Percentiles rank a stretch among this genome's conserved stretches.
Evolutionary conservation across 2,113 vertebrate genomes (phyloP).

Genomic region (Poeciliopsis turrubarensis): DNA sequence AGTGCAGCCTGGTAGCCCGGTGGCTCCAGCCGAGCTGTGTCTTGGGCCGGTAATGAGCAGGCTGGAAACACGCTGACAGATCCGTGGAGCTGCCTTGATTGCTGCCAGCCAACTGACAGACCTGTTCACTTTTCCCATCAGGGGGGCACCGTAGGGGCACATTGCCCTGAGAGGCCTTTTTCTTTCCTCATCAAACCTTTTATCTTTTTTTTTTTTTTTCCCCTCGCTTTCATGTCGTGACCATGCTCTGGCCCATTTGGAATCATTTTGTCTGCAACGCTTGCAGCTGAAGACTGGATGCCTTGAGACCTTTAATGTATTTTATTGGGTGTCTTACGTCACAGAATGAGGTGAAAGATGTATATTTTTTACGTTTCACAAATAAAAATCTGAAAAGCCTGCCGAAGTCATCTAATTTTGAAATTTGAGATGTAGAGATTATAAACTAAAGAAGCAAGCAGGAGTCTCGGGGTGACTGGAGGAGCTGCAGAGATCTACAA

Average conservation of each 20-base stretch:
- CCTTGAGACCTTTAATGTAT: background rate
- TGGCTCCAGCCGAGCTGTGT: slow-evolving; percentile 14
- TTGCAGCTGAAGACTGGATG: background rate
- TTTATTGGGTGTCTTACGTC: background rate
- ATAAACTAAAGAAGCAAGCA: too few species aligned
- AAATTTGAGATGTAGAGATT: background rate
- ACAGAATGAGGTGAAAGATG: background rate
- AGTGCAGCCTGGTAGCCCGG: slow-evolving; percentile 18
- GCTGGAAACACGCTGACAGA: slow-evolving; percentile 52
- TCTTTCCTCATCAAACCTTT: slow-evolving; percentile 9
- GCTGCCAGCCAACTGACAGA: slow-evolving; percentile 48
- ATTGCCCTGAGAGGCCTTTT: slow-evolving; percentile 7
- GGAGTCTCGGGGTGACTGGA: too few species aligned
- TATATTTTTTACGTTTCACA: background rate
- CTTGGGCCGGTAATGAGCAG: slow-evolving; percentile 55
- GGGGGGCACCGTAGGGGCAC: slow-evolving; percentile 6
- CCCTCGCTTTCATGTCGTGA: slow-evolving; percentile 17
- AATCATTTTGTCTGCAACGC: background rate
- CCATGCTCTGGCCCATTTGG: background rate
- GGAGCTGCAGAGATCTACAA: too few species aligned
- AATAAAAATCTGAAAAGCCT: background rate
- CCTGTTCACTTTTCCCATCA: slow-evolving; percentile 55
- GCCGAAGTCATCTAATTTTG: too few species aligned
- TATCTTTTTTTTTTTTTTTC: slow-evolving; percentile 7
- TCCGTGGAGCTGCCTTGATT: slow-evolving; percentile 57